phyloP scores from a whole-genome alignment of 2,797 vertebrate genomes.

The Neostethus bicornis region DNA sequence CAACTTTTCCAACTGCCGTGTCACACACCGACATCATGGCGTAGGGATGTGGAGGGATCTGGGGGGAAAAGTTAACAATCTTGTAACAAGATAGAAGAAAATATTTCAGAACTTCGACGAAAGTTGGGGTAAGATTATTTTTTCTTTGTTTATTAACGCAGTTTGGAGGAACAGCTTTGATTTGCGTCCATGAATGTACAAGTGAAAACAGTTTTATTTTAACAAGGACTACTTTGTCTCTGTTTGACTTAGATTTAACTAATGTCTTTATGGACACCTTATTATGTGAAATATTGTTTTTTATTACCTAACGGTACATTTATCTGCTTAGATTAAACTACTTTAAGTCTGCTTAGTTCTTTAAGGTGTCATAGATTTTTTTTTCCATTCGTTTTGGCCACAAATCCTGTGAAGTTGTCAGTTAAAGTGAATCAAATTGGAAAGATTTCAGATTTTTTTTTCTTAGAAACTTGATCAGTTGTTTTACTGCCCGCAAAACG shows the following conservation, averaged over 20 bases:
- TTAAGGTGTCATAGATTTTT: not conserved
- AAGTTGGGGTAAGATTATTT: constrained; percentile 58
- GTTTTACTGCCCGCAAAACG: constrained; percentile 21
- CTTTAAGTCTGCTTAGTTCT: not conserved
- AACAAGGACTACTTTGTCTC: not conserved
- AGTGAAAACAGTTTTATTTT: not conserved
- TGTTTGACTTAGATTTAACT: not conserved
- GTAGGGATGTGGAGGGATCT: constrained; percentile 65
- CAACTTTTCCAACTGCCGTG: constrained; percentile 64
- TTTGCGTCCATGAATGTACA: constrained; percentile 8
- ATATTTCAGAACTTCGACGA: not conserved
- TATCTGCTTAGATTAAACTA: constrained; percentile 1
- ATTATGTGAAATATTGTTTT: no score
- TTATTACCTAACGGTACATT: constrained; percentile 16
- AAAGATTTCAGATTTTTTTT: constrained; percentile 3
- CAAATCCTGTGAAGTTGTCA: not conserved
- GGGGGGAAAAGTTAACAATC: constrained; percentile 53
- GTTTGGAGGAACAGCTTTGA: constrained; percentile 20
- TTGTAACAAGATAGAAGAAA: not conserved
- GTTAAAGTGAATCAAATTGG: not conserved
- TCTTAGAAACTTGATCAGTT: constrained; percentile 36
- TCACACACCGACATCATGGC: constrained; percentile 82
- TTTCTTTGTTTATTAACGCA: constrained; percentile 1
- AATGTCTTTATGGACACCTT: no score
- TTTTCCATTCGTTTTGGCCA: not conserved